Percentiles rank a stretch among this genome's conserved stretches.
Conservation (phyloP, 2,888 invertebrate genomes). For the Lepidocyrtinus sp. region DNA sequence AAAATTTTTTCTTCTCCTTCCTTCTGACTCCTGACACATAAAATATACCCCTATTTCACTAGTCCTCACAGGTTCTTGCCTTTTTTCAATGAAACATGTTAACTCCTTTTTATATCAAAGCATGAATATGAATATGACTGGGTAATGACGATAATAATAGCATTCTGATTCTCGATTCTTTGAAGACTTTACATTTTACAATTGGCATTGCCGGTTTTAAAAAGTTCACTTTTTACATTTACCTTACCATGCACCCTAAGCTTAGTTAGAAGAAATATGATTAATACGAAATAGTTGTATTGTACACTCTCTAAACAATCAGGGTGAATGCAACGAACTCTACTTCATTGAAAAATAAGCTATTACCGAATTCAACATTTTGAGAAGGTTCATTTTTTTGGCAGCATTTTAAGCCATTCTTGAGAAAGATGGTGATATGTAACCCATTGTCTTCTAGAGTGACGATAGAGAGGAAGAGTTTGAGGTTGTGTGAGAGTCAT, state of each 20-base stretch:
- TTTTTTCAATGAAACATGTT: neutral
- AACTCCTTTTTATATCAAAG: neutral
- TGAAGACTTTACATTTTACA: neutral
- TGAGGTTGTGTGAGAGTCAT: slow-evolving; percentile 15
- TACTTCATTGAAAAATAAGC: neutral
- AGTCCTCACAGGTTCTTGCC: neutral
- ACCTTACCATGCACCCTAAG: neutral
- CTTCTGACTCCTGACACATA: slow-evolving; percentile 21
- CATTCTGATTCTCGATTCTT: neutral
- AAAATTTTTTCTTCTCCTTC: neutral
- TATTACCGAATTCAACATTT: neutral
- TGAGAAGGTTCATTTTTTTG: neutral
- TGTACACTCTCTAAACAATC: neutral
- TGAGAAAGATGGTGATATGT: neutral
- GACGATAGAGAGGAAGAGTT: neutral
- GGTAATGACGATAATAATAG: neutral
- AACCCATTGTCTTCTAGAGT: neutral
- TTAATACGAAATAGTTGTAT: neutral
- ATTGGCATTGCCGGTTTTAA: neutral
- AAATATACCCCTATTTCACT: neutral
- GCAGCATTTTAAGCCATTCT: neutral
- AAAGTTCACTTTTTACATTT: neutral
- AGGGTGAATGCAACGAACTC: too few relatives aligned
- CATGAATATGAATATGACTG: neutral
- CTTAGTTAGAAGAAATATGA: neutral